Conservation (phyloP, 2,888 invertebrate genomes). For the Dusona sp. region DNA sequence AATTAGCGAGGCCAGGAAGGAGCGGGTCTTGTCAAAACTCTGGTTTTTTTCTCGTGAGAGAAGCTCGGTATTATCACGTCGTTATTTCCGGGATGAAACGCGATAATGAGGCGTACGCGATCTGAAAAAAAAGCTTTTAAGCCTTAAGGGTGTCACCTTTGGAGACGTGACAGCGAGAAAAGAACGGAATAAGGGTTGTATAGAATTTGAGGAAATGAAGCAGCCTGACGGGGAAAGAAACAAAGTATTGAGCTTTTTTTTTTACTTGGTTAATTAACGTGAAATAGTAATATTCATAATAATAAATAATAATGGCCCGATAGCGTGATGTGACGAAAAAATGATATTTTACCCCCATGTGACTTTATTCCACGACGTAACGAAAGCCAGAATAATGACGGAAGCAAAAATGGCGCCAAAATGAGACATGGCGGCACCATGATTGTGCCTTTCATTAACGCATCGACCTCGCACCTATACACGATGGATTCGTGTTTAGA, state of each 20-base stretch:
- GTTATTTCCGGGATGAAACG: conserved; percentile 72
- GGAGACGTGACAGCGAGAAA: conserved; percentile 40
- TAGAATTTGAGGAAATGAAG: conserved; percentile 10
- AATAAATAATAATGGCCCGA: not conserved
- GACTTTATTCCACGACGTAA: conserved; percentile 26
- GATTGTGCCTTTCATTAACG: conserved; percentile 53
- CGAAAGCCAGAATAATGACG: conserved; percentile 34
- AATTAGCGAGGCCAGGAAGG: conserved; percentile 18
- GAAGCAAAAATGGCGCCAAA: conserved; percentile 19
- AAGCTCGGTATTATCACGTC: conserved; percentile 72
- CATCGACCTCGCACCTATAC: conserved; percentile 55
- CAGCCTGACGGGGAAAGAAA: not conserved
- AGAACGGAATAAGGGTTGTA: conserved; percentile 12
- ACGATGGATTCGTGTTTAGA: conserved; percentile 38
- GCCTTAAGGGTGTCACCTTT: conserved; percentile 69
- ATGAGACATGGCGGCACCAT: conserved; percentile 18
- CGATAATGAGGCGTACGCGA: conserved; percentile 79
- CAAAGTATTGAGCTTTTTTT: not conserved
- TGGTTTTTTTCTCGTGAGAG: conserved; percentile 67
- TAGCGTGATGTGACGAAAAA: not conserved
- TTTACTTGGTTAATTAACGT: not conserved
- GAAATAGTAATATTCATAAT: not conserved
- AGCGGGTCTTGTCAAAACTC: conserved; percentile 21
- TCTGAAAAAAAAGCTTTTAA: conserved; percentile 33
- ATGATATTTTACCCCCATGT: not conserved